phyloP scores from a whole-genome alignment of 1,140 invertebrate species.

The Zophobas atratus region DNA sequence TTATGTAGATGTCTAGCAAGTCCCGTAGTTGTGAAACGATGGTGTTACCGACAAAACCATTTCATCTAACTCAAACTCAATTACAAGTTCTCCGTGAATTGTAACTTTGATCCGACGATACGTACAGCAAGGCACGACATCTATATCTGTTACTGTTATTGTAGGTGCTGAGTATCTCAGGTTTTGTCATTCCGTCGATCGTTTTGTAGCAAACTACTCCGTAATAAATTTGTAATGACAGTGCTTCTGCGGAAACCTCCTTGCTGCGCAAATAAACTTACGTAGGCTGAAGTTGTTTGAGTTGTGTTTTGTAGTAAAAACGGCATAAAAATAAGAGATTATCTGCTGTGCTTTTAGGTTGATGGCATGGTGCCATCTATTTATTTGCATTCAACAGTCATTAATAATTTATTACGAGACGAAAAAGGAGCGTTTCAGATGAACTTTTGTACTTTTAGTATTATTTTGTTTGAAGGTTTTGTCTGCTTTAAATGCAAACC shows the following conservation, averaged over 20 bases:
- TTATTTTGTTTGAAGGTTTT: no score
- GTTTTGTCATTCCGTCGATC: slow-evolving; percentile 19
- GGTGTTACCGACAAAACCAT: slow-evolving; percentile 37
- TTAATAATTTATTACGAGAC: no score
- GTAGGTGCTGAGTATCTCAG: slow-evolving; percentile 7
- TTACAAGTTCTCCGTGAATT: slow-evolving; percentile 40
- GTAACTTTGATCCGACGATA: slow-evolving; percentile 30
- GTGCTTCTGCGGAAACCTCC: slow-evolving; percentile 19
- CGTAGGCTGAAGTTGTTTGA: slow-evolving; percentile 13
- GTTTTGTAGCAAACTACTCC: slow-evolving; percentile 25
- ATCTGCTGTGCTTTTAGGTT: no score
- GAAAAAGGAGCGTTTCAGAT: no score
- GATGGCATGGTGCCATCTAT: no score
- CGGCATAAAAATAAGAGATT: background rate
- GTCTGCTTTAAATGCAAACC: no score
- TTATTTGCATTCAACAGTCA: no score
- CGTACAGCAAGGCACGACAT: slow-evolving; percentile 1
- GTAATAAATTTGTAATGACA: slow-evolving; percentile 20
- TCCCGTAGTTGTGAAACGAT: slow-evolving; percentile 36
- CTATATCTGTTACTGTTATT: slow-evolving; percentile 32
- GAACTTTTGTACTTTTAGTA: no score
- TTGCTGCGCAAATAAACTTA: slow-evolving; percentile 30
- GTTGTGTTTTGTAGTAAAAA: background rate
- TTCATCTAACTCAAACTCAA: slow-evolving; percentile 37
- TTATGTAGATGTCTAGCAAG: slow-evolving; percentile 36